These are phyloP conservation scores for Nipponacmea schrenckii DNA, from an alignment of 2,888 invertebrate species.

Conservation along the genomic window DNA sequence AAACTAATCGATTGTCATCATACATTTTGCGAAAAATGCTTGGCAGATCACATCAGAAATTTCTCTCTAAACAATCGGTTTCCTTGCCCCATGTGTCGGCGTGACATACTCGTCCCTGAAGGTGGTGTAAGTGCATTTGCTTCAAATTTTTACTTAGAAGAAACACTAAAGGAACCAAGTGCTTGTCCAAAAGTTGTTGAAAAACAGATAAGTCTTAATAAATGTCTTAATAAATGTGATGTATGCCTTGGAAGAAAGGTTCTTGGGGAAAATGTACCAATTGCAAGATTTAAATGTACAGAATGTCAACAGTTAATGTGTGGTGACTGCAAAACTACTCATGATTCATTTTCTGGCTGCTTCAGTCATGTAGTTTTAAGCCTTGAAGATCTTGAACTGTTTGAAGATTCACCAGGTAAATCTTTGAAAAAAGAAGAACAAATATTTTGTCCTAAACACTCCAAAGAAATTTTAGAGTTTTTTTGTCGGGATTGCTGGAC, in stretches of 20 bases:
- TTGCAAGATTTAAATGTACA: not conserved
- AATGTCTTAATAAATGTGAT: not conserved
- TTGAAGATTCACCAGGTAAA: no score
- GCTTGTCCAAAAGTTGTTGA: no score
- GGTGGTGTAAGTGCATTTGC: not conserved
- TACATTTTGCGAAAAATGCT: conserved; percentile 6
- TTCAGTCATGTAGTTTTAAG: not conserved
- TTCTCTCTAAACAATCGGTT: not conserved
- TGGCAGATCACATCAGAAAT: not conserved
- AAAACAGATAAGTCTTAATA: not conserved
- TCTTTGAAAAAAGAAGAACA: not conserved
- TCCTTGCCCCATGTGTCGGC: not conserved
- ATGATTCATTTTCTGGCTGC: not conserved
- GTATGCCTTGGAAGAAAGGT: not conserved
- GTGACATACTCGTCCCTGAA: not conserved
- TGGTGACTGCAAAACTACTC: not conserved
- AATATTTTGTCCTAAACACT: not conserved
- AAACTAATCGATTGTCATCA: not conserved
- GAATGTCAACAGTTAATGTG: not conserved
- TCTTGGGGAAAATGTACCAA: not conserved
- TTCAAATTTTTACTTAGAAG: conserved; percentile 1
- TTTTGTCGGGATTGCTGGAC: not conserved
- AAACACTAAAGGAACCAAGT: not conserved
- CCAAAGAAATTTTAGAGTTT: not conserved
- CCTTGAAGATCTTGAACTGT: not conserved